Evolutionary conservation across 2,113 vertebrate species (phyloP), one percentile per base, ranked within the genome.

Genomic region (Sorex araneus): DNA sequence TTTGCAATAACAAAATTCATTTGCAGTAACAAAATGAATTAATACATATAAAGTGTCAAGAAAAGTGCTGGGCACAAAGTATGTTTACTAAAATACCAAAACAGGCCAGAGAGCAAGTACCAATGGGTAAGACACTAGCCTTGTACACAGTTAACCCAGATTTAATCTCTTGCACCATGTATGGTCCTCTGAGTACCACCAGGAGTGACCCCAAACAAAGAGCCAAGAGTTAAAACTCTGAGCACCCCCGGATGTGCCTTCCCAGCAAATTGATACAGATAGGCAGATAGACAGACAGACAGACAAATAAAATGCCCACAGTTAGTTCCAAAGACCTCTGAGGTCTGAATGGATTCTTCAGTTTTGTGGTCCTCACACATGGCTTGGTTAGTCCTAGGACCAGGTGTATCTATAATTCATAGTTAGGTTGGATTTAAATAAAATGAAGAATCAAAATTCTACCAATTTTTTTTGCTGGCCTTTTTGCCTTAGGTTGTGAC

Each of bases 391-490:
- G 91, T 73, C 82, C 76, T 63, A 84, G 43, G 4, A 34, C 21
- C 8, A 10, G 43, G n/a, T 71, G 60, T 86, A n/a, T 36, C 5
- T 45, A 76, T 54, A 79, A 78, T 60, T 40, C 34, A 43, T 66
- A 18, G 7, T 73, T 85, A 82, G 85, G n/a, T 45, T 25, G 27
- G 77, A 54, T 47, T 69, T 81, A 85, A 76, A 60, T 57, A 16
- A 40, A 77, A 32, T 40, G 32, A 89, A 78, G 45, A 83, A n/a
- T 83, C 30, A 21, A n/a, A 6, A 89, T 69, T 54, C 28, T 34
- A 70, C 70, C 47, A 28, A 91, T 84, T 80, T 89, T 16, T 80
- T 80, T 70, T 64, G 45, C 66, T 70, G 64, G 45, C 57, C 70
- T 76, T 8, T 13, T 36, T 32, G 4, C 67, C 7, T 60, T 3